Conservation (phyloP, 2,888 invertebrate species). For the Epinotia demarniana region DNA sequence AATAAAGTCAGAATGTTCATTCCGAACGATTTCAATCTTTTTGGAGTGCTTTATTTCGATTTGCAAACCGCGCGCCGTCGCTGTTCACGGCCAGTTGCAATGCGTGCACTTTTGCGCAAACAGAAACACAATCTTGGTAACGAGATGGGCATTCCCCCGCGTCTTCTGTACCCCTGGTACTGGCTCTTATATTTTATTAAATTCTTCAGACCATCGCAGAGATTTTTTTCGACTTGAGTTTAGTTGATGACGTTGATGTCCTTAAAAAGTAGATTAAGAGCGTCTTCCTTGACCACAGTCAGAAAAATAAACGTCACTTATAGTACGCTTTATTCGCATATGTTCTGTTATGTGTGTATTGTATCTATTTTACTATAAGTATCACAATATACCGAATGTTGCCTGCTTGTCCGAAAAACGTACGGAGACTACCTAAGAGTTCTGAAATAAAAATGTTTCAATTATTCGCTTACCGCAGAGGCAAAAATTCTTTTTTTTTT, state of each 20-base stretch:
- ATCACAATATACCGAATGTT: too few relatives aligned
- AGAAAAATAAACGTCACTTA: too few relatives aligned
- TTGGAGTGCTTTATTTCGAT: conserved; percentile 7
- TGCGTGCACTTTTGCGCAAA: conserved; percentile 50
- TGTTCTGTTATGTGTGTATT: too few relatives aligned
- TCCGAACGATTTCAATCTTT: conserved; percentile 6
- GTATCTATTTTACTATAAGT: too few relatives aligned
- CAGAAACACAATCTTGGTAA: conserved; percentile 50
- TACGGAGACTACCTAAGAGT: too few relatives aligned
- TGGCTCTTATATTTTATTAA: conserved; percentile 39
- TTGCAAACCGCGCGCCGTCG: conserved; percentile 2
- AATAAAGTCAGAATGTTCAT: background rate
- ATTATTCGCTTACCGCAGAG: too few relatives aligned
- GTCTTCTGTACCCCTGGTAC: conserved; percentile 30
- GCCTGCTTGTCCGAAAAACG: too few relatives aligned
- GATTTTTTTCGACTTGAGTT: conserved; percentile 23
- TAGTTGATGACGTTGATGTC: background rate
- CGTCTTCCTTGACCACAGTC: too few relatives aligned
- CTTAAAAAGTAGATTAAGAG: too few relatives aligned
- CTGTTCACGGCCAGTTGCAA: conserved; percentile 21
- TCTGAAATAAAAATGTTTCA: too few relatives aligned
- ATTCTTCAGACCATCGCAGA: conserved; percentile 26
- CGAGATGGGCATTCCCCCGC: conserved; percentile 47
- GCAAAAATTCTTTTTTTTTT: too few relatives aligned
- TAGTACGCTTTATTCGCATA: too few relatives aligned